Percentiles rank a stretch among this genome's conserved stretches.
Evolutionary conservation across 2,113 vertebrate genomes (phyloP).

Genomic region (Tauraco erythrolophus): DNA sequence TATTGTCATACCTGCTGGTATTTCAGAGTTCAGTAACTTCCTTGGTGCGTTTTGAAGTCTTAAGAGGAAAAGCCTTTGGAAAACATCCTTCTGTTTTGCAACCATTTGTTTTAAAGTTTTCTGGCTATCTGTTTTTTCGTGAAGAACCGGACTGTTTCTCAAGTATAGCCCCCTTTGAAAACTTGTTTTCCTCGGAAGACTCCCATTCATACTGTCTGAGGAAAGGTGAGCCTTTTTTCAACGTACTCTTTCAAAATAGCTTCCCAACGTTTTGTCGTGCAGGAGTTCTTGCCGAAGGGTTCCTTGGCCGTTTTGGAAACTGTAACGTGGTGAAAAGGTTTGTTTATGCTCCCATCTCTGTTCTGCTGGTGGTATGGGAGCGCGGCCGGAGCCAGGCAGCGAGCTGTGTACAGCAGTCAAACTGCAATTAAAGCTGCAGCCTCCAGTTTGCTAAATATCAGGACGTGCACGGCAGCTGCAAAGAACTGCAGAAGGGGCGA

Average conservation of each 20-base stretch:
- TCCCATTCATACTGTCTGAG: not conserved
- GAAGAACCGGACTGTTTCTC: not conserved
- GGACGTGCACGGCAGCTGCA: conserved; percentile 10
- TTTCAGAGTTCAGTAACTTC: not conserved
- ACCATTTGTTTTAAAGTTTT: not conserved
- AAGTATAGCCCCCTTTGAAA: not conserved
- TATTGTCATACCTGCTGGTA: not conserved
- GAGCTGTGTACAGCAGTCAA: conserved; percentile 71
- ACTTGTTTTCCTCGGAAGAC: not conserved
- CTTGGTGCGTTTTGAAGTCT: not conserved
- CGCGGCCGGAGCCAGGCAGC: conserved; percentile 70
- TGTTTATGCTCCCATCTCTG: conserved; percentile 74
- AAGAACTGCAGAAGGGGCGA: not conserved
- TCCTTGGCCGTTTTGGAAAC: conserved; percentile 64
- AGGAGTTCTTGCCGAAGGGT: conserved; percentile 46
- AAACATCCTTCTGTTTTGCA: not conserved
- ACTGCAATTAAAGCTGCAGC: conserved; percentile 70
- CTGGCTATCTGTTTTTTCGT: not conserved
- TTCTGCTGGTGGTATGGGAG: conserved; percentile 70
- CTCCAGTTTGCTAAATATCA: conserved; percentile 10
- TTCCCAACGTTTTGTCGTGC: conserved; percentile 31
- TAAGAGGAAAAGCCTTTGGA: not conserved
- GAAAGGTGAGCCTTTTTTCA: not conserved
- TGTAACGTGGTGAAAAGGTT: conserved; percentile 73
- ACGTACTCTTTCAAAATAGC: not conserved